A percentile compares a stretch with the other conserved stretches of the same genome.
Conservation (phyloP, 2,113 vertebrate genomes). For the Erythrolamprus reginae region DNA sequence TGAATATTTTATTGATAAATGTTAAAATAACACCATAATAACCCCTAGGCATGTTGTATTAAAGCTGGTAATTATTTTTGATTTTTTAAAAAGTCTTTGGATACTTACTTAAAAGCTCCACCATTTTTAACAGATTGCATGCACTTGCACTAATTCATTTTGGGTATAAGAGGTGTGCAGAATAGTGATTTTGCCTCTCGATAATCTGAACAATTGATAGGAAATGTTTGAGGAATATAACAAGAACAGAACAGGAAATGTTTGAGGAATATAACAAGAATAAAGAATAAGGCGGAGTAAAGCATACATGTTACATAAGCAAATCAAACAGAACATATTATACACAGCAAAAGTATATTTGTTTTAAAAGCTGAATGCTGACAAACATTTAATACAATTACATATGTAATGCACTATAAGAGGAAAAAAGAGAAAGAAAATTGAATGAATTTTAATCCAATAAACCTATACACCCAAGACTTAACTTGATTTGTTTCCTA, state of each 20-base stretch:
- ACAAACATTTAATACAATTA: neutral
- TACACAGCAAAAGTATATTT: neutral
- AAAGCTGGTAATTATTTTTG: neutral
- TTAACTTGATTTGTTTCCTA: neutral
- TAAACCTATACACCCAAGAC: neutral
- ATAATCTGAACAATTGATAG: neutral
- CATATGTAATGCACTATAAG: neutral
- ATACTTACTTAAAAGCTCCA: neutral
- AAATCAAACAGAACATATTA: neutral
- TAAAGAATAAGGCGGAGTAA: neutral
- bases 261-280: neutral
- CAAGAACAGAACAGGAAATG: neutral
- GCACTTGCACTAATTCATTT: neutral
- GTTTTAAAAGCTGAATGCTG: neutral
- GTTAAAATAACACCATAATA: neutral
- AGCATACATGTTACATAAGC: slow-evolving; percentile 8
- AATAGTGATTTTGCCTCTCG: neutral
- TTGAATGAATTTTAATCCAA: neutral
- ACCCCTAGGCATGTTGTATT: neutral
- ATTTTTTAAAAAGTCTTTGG: too few species aligned
- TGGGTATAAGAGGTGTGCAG: neutral
- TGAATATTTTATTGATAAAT: neutral
- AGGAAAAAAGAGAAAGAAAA: neutral
- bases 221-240: neutral
- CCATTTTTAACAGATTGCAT: neutral